Base-by-base conservation (phyloP, 1,140 invertebrate genomes). In the Drosophila rhopaloa region DNA sequence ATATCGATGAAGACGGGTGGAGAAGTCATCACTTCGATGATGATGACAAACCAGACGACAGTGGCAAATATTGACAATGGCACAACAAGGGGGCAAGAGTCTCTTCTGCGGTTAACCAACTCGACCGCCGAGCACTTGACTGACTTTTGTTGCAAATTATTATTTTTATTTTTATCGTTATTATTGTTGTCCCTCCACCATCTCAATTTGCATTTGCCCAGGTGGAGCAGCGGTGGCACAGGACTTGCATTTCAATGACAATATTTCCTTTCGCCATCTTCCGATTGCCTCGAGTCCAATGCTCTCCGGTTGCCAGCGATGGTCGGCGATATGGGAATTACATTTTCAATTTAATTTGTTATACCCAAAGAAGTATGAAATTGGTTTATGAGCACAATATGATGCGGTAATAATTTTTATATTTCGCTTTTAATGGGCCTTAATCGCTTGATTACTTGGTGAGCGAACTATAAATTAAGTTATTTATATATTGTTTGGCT, bases 231-330 rank as follows among this genome's bases (percentile, higher is more conserved):
- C 13, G 29, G 35, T 56, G 60, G 77, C 67, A 58, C 78, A 86
- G 81, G 81, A 86, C 70, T 76, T 88, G 82, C 82, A 86, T 86
- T 88, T 88, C 83, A 86, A 86, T 86, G 82, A 86, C 83, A 86
- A 79, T 63, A 86, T 81, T 77, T 70, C 74, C 82, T 57, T 76
- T 71, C 41, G 67, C 67, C 67, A 41, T 71, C 65, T 71, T 57
- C 53, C 66, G 66, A 72, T 72, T 41, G 68, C 68, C 44, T 35
- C 38, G 55, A 83, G 80, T 76, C 59, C 80, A 83, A 73, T 81
- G 79, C 72, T 62, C 76, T 79, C 37, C 51, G 27, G 13, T 35
- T 32, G 16, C 35, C 51, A 56, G 67, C 68, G 67, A 70, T 71
- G 66, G 24, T 10, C 32, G 9, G 19, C 46, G 46, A 51, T 65